phyloP scores from a whole-genome alignment of 2,888 invertebrate genomes.

The Bugulina stolonifera region DNA sequence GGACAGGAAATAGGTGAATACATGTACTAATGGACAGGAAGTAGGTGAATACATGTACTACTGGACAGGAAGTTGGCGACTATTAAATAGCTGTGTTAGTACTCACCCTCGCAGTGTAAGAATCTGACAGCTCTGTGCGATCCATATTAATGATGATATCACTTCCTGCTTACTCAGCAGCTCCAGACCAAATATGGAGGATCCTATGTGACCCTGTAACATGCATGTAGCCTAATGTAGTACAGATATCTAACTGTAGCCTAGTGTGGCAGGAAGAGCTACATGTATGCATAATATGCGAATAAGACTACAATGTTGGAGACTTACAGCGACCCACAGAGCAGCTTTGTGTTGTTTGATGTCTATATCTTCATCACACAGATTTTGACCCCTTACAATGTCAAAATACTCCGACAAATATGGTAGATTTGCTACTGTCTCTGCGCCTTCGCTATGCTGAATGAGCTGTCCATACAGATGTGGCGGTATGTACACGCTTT shows the following conservation, averaged over 20 bases:
- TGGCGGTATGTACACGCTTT: conserved; percentile 59
- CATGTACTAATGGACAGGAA: no score
- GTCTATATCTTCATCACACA: conserved; percentile 39
- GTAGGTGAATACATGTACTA: no score
- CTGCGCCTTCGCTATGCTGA: conserved; percentile 60
- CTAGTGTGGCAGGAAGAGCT: no score
- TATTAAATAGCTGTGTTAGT: no score
- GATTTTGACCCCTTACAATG: conserved; percentile 38
- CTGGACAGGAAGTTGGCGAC: no score
- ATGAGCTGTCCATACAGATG: conserved; percentile 80
- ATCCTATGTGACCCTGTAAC: conserved; percentile 66
- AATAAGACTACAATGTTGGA: no score
- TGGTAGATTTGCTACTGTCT: conserved; percentile 42
- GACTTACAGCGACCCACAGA: conserved; percentile 68
- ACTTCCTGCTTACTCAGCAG: conserved; percentile 62
- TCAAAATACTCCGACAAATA: conserved; percentile 45
- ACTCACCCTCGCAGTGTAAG: conserved; percentile 71
- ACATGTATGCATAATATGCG: no score
- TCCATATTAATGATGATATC: conserved; percentile 58
- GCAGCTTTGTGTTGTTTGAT: conserved; percentile 75
- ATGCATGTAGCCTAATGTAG: no score
- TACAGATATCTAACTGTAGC: no score
- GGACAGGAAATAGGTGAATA: no score
- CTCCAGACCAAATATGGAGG: conserved; percentile 69
- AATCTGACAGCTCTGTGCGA: conserved; percentile 74